phyloP scores from a whole-genome alignment of 1,140 invertebrate genomes.

The Medauroidea extradentata region DNA sequence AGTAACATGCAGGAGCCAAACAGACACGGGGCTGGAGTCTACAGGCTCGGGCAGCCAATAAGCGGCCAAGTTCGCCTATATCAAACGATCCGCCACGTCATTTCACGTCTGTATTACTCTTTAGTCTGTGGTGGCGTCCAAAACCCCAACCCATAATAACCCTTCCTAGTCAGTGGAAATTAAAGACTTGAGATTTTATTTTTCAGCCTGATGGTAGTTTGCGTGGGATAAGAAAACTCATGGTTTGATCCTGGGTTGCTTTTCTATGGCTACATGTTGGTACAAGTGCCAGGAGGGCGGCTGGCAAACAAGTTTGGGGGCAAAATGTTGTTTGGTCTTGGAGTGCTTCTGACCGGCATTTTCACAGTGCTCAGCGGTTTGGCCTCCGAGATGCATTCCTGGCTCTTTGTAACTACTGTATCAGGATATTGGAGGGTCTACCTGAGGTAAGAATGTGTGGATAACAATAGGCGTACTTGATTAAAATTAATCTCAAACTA shows the following conservation, averaged over 20 bases:
- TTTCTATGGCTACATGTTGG: constrained; percentile 49
- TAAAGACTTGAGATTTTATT: too few species aligned
- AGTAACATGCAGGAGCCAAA: too few species aligned
- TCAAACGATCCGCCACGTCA: too few species aligned
- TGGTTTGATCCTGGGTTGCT: constrained; percentile 43
- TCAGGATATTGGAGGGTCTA: constrained; percentile 79
- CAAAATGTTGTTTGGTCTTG: constrained; percentile 44
- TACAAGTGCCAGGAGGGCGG: constrained; percentile 48
- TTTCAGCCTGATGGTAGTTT: constrained; percentile 28
- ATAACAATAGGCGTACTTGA: too few species aligned
- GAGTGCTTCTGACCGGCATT: constrained; percentile 66
- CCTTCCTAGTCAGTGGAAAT: too few species aligned
- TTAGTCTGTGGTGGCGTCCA: too few species aligned
- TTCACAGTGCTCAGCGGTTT: constrained; percentile 70
- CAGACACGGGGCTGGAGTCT: too few species aligned
- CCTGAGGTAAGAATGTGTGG: constrained; percentile 72
- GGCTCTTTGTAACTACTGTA: constrained; percentile 67
- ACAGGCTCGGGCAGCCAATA: too few species aligned
- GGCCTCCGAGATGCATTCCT: constrained; percentile 63
- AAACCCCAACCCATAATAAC: too few species aligned
- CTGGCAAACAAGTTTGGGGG: constrained; percentile 42
- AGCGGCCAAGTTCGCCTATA: too few species aligned
- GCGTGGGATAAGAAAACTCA: constrained; percentile 31
- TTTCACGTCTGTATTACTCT: too few species aligned
- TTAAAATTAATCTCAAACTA: too few species aligned